Conservation (phyloP, 2,113 vertebrate species). For the Strix uralensis region DNA sequence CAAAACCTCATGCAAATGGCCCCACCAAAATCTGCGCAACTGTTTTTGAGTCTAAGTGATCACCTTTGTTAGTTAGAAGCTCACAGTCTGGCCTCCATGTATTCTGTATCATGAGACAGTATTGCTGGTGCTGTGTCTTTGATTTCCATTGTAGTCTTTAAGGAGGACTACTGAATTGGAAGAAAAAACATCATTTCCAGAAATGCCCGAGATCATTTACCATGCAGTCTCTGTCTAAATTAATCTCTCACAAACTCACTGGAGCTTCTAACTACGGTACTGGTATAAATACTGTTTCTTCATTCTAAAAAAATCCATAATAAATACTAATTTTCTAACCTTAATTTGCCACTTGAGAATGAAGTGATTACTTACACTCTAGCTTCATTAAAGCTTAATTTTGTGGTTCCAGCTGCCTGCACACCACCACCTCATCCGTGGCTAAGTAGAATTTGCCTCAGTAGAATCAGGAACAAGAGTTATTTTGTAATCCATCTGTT, state of each 20-base stretch:
- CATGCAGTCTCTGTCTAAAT: not conserved
- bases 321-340: not conserved
- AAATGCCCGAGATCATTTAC: not conserved
- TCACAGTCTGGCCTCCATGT: not conserved
- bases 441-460: not conserved
- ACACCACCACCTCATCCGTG: not conserved
- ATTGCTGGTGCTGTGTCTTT: not conserved
- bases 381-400: not conserved
- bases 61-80: not conserved
- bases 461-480: not conserved
- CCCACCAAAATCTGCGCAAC: not conserved
- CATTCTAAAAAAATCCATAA: not conserved
- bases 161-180: not conserved
- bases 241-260: not conserved
- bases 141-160: not conserved
- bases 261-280: not conserved
- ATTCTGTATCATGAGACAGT: not conserved
- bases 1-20: not conserved
- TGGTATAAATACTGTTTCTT: not conserved
- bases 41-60: not conserved
- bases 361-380: not conserved
- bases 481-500: not conserved
- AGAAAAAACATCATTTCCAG: not conserved
- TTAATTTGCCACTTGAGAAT: not conserved
- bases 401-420: not conserved